These are phyloP conservation scores for Melanerpes formicivorus DNA, from an alignment of 2,113 vertebrate species.

Conservation along the genomic window DNA sequence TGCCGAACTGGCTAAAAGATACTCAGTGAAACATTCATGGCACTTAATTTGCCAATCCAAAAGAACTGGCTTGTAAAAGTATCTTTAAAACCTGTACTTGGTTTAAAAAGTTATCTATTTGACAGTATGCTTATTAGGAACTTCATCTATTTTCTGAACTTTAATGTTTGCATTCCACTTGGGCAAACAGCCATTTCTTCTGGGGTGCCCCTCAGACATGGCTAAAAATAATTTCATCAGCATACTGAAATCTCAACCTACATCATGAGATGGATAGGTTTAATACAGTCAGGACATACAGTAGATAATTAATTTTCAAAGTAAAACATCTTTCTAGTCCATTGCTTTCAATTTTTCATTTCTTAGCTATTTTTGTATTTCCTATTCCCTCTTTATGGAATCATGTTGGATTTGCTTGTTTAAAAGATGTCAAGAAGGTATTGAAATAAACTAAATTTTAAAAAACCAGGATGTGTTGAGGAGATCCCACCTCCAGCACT, in stretches of 20 bases:
- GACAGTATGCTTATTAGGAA: constrained; percentile 4
- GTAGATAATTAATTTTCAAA: not conserved
- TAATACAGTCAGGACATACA: not conserved
- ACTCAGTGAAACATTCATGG: not conserved
- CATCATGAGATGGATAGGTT: not conserved
- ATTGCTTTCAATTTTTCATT: not conserved
- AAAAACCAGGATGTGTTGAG: not conserved
- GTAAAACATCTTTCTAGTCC: not conserved
- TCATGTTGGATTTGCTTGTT: not conserved
- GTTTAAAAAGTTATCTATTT: not conserved
- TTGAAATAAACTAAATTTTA: not conserved
- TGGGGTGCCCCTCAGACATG: not conserved
- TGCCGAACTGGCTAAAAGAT: not conserved
- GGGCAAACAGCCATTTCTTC: constrained; percentile 22
- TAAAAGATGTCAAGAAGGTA: not conserved
- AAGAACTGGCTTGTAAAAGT: not conserved
- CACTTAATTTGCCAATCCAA: not conserved
- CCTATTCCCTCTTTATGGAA: not conserved
- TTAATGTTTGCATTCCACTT: not conserved
- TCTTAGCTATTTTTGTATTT: not conserved
- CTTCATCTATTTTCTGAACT: not conserved
- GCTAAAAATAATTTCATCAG: constrained; percentile 8
- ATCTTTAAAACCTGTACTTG: not conserved
- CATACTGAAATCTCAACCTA: not conserved
- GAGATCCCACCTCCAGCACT: not conserved